Evolutionary conservation across 2,113 vertebrate genomes (phyloP).

Genomic region (Cariama cristata): DNA sequence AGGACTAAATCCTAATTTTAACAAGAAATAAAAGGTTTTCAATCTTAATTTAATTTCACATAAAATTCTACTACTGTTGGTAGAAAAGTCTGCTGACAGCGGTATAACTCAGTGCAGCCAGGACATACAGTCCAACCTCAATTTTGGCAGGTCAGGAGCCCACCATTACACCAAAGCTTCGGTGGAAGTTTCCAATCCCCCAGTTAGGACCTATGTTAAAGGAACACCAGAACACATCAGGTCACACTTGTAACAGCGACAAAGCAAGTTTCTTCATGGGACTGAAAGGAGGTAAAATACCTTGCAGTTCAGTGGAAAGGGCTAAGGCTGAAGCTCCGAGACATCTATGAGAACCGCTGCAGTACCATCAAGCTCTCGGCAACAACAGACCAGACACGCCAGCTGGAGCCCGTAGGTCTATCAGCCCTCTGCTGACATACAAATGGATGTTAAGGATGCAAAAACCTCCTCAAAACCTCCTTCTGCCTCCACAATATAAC

Average conservation of each 20-base stretch:
- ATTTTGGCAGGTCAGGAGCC: neutral
- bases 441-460: neutral
- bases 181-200: neutral
- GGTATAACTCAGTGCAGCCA: neutral
- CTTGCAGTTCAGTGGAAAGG: neutral
- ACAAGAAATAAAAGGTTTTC: neutral
- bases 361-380: fast-evolving
- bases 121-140: neutral
- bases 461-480: neutral
- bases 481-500: neutral
- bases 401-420: neutral
- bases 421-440: neutral
- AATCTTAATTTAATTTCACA: neutral
- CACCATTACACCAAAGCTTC: neutral
- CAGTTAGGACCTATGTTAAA: neutral
- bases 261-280: neutral
- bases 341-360: neutral
- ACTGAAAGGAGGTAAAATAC: neutral
- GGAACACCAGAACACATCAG: neutral
- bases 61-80: neutral
- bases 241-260: neutral
- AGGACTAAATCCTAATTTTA: neutral
- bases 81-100: neutral
- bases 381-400: fast-evolving
- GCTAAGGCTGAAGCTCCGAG: neutral